phyloP scores from a whole-genome alignment of 37 sponge, comb jelly and placozoan species.

The Chondrilla cf. caribensis region DNA sequence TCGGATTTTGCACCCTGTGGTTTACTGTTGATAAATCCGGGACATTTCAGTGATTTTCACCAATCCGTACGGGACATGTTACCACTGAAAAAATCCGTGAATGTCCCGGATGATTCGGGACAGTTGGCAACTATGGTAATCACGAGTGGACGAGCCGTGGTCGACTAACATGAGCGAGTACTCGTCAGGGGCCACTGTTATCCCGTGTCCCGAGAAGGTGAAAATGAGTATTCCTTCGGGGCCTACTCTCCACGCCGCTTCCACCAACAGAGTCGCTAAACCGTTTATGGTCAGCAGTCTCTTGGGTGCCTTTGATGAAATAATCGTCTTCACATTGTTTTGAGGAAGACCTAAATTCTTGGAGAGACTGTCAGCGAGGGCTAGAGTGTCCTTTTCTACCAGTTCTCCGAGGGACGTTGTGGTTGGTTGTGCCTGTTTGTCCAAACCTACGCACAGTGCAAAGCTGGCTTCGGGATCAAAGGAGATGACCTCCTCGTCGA shows the following conservation, averaged over 20 bases:
- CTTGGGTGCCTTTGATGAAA: neutral
- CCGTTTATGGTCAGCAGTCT: slow-evolving; percentile 28
- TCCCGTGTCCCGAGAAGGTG: slow-evolving; percentile 71
- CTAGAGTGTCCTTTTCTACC: neutral
- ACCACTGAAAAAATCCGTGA: too few species aligned
- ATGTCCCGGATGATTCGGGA: too few species aligned
- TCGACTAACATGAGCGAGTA: neutral
- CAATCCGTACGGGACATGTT: too few species aligned
- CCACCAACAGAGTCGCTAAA: slow-evolving; percentile 37
- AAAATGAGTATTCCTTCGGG: slow-evolving; percentile 50
- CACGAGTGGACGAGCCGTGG: neutral
- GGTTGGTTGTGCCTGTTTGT: slow-evolving; percentile 42
- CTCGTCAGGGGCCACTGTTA: neutral
- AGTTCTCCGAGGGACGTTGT: neutral
- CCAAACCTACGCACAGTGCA: slow-evolving; percentile 49
- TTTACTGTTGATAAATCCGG: too few species aligned
- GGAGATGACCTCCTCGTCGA: neutral
- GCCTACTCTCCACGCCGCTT: slow-evolving; percentile 48
- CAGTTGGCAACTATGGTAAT: too few species aligned
- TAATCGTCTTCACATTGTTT: neutral
- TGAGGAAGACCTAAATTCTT: slow-evolving; percentile 13
- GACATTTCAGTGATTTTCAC: too few species aligned
- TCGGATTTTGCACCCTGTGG: too few species aligned
- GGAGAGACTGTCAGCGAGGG: neutral
- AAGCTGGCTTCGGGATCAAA: slow-evolving; percentile 62